Conservation (phyloP, 2,888 invertebrate species). For the Drosophila macrothrix region DNA sequence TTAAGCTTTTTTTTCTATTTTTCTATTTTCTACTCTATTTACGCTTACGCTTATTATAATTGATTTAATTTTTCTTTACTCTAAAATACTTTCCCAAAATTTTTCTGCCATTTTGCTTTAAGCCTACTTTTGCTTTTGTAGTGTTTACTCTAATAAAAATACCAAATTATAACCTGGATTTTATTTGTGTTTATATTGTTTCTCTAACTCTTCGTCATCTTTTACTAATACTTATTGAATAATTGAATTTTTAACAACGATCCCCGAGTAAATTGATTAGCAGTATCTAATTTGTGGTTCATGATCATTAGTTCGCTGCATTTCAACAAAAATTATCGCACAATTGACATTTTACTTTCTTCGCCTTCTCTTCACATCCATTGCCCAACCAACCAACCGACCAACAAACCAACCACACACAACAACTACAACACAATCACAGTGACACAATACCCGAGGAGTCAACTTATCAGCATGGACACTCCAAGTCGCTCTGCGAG, state of each 20-base stretch:
- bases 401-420: constrained; percentile 40
- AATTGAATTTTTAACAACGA: constrained; percentile 18
- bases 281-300: constrained; percentile 34
- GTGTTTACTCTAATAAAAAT: constrained; percentile 15
- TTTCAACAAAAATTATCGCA: constrained; percentile 59
- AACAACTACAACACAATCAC: constrained; percentile 49
- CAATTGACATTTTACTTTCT: constrained; percentile 77
- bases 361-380: constrained; percentile 76
- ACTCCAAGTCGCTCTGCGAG: constrained; percentile 88
- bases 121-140: constrained; percentile 17
- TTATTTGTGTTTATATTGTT: constrained; percentile 5
- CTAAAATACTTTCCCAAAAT: background rate
- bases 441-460: constrained; percentile 91
- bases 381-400: constrained; percentile 54
- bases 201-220: background rate
- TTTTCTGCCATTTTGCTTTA: constrained; percentile 2
- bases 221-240: constrained; percentile 8
- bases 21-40: background rate
- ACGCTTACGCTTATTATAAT: constrained; percentile 42
- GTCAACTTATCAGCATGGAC: constrained; percentile 86
- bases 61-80: background rate
- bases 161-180: constrained; percentile 13
- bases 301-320: constrained; percentile 57
- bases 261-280: constrained; percentile 42
- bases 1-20: background rate